These are phyloP conservation scores for Trogon surrucura DNA, from an alignment of 2,113 vertebrate species.

Conservation along the genomic window DNA sequence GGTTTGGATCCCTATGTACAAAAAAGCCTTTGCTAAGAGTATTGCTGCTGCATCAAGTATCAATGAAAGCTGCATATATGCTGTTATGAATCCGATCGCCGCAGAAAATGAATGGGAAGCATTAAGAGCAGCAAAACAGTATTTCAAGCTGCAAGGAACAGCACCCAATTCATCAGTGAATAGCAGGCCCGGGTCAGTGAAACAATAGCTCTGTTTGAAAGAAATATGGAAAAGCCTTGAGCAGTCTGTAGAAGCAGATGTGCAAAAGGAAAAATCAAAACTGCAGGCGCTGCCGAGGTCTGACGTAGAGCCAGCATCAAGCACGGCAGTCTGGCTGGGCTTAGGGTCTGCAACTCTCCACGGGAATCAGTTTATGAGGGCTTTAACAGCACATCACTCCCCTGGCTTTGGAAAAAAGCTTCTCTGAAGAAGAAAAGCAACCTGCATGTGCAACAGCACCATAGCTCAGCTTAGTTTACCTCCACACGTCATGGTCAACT, in stretches of 20 bases:
- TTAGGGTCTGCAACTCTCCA: neutral
- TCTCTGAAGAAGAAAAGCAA: neutral
- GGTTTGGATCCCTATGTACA: constrained; percentile 43
- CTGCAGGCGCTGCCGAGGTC: neutral
- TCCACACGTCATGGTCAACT: neutral
- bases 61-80: constrained; percentile 51
- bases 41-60: constrained; percentile 42
- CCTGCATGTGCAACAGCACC: neutral
- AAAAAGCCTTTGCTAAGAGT: constrained; percentile 57
- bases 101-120: constrained; percentile 43
- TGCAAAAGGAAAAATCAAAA: neutral
- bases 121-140: constrained; percentile 30
- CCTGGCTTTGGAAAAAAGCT: neutral
- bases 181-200: neutral
- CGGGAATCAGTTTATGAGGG: fast-evolving
- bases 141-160: constrained; percentile 33
- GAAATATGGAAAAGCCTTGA: constrained; percentile 16
- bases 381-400: neutral
- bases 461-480: neutral
- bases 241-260: neutral
- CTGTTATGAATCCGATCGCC: constrained; percentile 1
- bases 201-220: constrained; percentile 43
- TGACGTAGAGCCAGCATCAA: fast-evolving
- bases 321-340: neutral
- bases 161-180: constrained; percentile 25